Base-by-base conservation (phyloP, 2,113 vertebrate species). In the Motacilla alba region DNA sequence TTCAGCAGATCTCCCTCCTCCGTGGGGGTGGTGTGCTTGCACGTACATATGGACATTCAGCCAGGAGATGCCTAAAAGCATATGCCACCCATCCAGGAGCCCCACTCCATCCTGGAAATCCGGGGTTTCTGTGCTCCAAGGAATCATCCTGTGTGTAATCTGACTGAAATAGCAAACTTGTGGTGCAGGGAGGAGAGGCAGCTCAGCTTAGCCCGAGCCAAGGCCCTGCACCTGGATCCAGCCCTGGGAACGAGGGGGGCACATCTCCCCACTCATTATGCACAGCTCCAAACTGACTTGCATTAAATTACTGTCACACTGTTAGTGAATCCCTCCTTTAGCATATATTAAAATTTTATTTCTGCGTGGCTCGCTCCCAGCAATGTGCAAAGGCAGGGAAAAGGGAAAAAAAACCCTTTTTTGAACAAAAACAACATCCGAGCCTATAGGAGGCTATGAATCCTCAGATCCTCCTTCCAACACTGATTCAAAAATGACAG, bases 401-500 rank as follows among this genome's bases (percentile, higher is more conserved):
- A 75, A 69, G 64, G 15, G 52, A 53, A 39, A 76, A 69, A 64
- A 76, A 69, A 64, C 56, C 53, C 49, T 95, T 53, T 87, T 1
- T 1, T 4, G 73, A 50, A 81, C 21, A 95, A 88, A 88, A 92
- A 85, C 35, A 89, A 90, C 64, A 6, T 28, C 94, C 72, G 27
- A 95, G 37, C 66, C 77, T 78, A 64, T 11, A 87, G 82, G 37
- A 96, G 55, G 60, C 68, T 63, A 64, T 88, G 92, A 97, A 94
- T 95, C 66, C 91, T 95, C 81, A 90, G 90, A 87, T 89, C 72
- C 62, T 93, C 89, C 91, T 96, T 49, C 78, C 53, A 95, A 79
- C 66, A 94, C 67, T 79, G 79, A 97, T 95, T 97, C 87, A 86
- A 96, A 97, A 96, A 28, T 95, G 83, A 96, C 87, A 97, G 72